phyloP scores from a whole-genome alignment of 2,888 invertebrate genomes.

The Microchrysa polita region DNA sequence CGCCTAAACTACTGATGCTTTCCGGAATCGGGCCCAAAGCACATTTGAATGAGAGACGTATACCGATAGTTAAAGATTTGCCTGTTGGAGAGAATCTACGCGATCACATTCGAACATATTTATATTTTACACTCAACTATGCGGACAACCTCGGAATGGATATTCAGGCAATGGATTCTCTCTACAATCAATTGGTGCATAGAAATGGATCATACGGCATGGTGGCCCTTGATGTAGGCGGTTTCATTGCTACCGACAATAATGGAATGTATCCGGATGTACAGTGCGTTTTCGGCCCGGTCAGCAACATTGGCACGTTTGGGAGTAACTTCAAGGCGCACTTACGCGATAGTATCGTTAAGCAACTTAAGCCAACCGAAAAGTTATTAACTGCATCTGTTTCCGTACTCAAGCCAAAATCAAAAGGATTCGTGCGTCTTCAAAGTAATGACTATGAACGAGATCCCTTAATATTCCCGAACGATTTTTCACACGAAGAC shows the following conservation, averaged over 20 bases:
- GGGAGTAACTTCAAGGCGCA: neutral
- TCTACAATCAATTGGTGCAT: slow-evolving; percentile 85
- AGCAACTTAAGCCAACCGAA: neutral
- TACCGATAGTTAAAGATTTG: slow-evolving; percentile 61
- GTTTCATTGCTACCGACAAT: slow-evolving; percentile 54
- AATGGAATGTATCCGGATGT: slow-evolving; percentile 65
- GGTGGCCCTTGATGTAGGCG: slow-evolving; percentile 62
- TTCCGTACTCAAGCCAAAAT: slow-evolving; percentile 60
- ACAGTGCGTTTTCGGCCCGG: slow-evolving; percentile 61
- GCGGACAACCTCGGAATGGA: neutral
- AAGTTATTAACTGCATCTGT: slow-evolving; percentile 53
- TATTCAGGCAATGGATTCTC: slow-evolving; percentile 69
- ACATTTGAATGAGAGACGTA: slow-evolving; percentile 73
- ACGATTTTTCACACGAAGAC: slow-evolving; percentile 66
- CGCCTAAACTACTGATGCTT: slow-evolving; percentile 88
- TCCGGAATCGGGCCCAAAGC: slow-evolving; percentile 79
- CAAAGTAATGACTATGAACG: slow-evolving; percentile 65
- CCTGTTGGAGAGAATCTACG: slow-evolving; percentile 27
- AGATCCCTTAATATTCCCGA: slow-evolving; percentile 68
- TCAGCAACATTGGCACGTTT: slow-evolving; percentile 50
- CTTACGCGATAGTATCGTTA: neutral
- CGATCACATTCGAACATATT: slow-evolving; percentile 2
- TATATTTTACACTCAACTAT: neutral
- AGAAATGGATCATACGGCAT: slow-evolving; percentile 89
- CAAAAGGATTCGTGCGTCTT: slow-evolving; percentile 66